These are phyloP conservation scores for Pseudomyrmex gracilis DNA, from an alignment of 1,140 invertebrate species.

Conservation along the genomic window DNA sequence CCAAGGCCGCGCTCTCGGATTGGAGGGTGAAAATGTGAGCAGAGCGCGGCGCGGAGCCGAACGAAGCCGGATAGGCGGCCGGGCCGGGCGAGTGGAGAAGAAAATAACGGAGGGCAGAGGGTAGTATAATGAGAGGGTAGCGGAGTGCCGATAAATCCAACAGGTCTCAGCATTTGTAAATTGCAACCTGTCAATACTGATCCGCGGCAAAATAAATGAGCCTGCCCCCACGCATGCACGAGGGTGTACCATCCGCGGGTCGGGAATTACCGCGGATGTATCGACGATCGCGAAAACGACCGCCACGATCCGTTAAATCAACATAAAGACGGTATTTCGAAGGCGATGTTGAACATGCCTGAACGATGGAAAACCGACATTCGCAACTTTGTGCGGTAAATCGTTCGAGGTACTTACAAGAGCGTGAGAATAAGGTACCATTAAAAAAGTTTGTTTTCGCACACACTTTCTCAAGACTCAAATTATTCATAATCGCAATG, in stretches of 20 bases:
- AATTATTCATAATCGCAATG: no score
- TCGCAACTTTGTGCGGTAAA: neutral
- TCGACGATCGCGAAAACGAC: slow-evolving; percentile 20
- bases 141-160: slow-evolving; percentile 85
- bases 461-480: no score
- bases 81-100: slow-evolving; percentile 34
- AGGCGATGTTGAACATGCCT: slow-evolving; percentile 1
- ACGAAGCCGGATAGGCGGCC: neutral
- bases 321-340: slow-evolving; percentile 55
- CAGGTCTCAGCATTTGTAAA: slow-evolving; percentile 86
- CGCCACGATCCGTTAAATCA: slow-evolving; percentile 69
- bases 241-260: slow-evolving; percentile 55
- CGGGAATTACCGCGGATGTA: slow-evolving; percentile 60
- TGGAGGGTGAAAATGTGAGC: slow-evolving; percentile 78
- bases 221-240: slow-evolving; percentile 77
- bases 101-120: slow-evolving; percentile 73
- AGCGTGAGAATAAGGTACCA: neutral
- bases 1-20: slow-evolving; percentile 75
- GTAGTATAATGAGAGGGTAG: slow-evolving; percentile 85
- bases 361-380: neutral
- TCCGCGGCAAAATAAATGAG: slow-evolving; percentile 81
- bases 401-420: neutral
- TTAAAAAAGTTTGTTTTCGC: no score
- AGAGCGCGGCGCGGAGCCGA: slow-evolving; percentile 6
- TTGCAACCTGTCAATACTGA: slow-evolving; percentile 85